Evolutionary conservation across 2,113 vertebrate genomes (phyloP).

Genomic region (Urocynchramus pylzowi): DNA sequence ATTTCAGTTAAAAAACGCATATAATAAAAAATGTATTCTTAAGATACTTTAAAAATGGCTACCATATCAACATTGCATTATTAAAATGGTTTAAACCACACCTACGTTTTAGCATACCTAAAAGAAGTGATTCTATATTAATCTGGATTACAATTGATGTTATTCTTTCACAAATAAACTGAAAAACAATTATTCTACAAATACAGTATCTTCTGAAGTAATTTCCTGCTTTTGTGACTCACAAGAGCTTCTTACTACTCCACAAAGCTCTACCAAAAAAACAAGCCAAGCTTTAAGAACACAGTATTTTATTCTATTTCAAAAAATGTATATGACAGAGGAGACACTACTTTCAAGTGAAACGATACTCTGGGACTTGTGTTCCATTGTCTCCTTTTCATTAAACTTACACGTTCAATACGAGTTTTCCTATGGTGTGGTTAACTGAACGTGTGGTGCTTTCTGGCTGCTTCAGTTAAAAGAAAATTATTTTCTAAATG

Average conservation of each 20-base stretch:
- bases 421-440: not conserved
- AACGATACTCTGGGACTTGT: not conserved
- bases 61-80: not conserved
- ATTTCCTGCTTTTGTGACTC: not conserved
- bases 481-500: not conserved
- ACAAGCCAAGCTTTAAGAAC: not conserved
- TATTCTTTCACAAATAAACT: not conserved
- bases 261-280: not conserved
- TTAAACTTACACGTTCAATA: not conserved
- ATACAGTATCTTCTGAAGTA: not conserved
- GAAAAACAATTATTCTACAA: not conserved
- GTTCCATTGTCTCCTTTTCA: not conserved
- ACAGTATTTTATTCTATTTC: not conserved
- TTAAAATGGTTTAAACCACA: not conserved
- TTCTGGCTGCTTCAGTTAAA: not conserved
- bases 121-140: not conserved
- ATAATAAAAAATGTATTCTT: not conserved
- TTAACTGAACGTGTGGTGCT: not conserved
- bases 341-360: not conserved
- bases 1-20: not conserved
- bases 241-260: not conserved
- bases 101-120: not conserved
- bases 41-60: not conserved
- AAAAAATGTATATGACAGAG: not conserved
- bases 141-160: not conserved